Base-by-base conservation (phyloP, 2,888 invertebrate genomes). In the Spodoptera picta region DNA sequence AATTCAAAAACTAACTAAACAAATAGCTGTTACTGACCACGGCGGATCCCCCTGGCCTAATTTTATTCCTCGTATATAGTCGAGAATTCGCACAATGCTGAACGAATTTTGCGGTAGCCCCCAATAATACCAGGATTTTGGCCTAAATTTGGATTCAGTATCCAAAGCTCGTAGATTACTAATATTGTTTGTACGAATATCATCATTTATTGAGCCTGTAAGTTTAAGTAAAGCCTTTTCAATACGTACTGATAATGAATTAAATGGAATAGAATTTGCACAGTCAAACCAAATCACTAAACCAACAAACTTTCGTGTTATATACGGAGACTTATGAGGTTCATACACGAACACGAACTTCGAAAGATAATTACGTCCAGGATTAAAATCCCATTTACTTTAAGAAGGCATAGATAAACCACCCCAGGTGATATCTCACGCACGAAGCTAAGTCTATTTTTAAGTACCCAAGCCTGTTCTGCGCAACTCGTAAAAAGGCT, bases 401-500 rank as follows among this genome's bases (percentile, higher is more conserved):
- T 56, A 41, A 14, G n/a, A 51, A 57, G 50, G 31, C 27, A n/a
- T 49, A 51, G 56, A 56, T 62, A 70, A 49, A 45, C 51, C 36
- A 41, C 41, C 42, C 48, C 45, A 60, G 63, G 62, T 49, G 55
- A 56, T 53, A 54, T 42, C 60, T 61, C 52, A 62, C 71, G 65
- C 65, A 67, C 62, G 69, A 59, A 65, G 69, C 68, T 55, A 65
- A 56, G 63, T 76, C 77, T 83, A 86, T 85, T 83, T 77, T 79
- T 75, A 80, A 77, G 75, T 67, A 65, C 60, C 68, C 74, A 79
- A 69, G 77, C 79, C 82, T 81, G 80, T 82, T 80, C 66, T 69
- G 69, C 78, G 74, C 76, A 70, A 80, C 81, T 87, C 87, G 84
- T 88, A 87, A 87, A 88, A 86, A 82, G 77, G 82, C 80, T 83